Conservation (phyloP, 2,888 invertebrate species). For the Lapara coniferarum region DNA sequence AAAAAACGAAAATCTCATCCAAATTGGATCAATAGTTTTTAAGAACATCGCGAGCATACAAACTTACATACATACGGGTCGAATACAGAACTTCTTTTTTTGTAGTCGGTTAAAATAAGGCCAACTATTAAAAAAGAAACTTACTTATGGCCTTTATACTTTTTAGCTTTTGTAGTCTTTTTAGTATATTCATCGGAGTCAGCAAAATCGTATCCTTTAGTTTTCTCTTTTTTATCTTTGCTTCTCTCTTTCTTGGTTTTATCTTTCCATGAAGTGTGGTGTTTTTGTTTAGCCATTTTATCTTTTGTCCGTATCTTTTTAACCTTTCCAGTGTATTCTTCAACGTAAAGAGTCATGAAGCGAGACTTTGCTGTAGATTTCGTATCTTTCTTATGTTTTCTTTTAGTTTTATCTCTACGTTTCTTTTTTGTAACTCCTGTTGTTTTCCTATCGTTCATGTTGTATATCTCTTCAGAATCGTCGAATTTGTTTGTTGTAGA, state of each 20-base stretch:
- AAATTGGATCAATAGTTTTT: too few relatives aligned
- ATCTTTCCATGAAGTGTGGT: constrained; percentile 29
- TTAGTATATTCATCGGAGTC: background rate
- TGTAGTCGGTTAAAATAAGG: too few relatives aligned
- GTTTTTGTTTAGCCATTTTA: constrained; percentile 23
- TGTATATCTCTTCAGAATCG: background rate
- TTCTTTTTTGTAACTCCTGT: background rate
- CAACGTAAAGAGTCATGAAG: constrained; percentile 34
- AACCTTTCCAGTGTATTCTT: constrained; percentile 27
- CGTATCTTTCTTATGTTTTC: constrained; percentile 22
- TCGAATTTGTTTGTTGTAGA: background rate
- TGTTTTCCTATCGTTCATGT: background rate
- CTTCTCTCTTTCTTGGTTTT: constrained; percentile 2
- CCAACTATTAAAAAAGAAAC: background rate
- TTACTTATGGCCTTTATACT: constrained; percentile 5
- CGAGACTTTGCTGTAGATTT: constrained; percentile 16
- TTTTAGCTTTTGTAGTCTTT: background rate
- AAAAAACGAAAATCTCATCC: too few relatives aligned
- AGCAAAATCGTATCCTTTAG: background rate
- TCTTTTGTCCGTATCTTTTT: constrained; percentile 23
- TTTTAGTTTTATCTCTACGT: background rate
- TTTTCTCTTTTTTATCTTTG: background rate
- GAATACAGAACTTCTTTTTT: too few relatives aligned
- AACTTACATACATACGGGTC: too few relatives aligned
- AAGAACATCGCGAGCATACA: too few relatives aligned